These are phyloP conservation scores for Lepilemur ruficaudatus DNA, from an alignment of 2,797 vertebrate species.

Conservation along the genomic window DNA sequence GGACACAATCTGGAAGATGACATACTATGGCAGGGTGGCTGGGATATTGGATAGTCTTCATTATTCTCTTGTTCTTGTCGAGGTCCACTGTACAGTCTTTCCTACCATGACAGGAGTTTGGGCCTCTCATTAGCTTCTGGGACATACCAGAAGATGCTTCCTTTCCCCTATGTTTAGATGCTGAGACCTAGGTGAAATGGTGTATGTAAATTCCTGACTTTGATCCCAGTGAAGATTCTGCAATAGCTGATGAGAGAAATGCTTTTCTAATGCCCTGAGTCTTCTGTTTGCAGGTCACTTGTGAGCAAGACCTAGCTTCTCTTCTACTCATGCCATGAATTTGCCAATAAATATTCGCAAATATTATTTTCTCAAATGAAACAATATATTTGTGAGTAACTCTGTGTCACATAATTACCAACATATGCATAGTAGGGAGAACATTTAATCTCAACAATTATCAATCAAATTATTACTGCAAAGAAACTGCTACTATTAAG, in stretches of 20 bases:
- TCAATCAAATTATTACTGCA: background rate
- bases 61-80: background rate
- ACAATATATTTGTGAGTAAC: background rate
- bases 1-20: background rate
- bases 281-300: background rate
- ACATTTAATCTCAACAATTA: background rate
- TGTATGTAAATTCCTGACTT: background rate
- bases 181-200: background rate
- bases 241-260: background rate
- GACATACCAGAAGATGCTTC: background rate
- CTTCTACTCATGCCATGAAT: background rate
- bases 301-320: background rate
- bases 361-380: background rate
- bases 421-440: background rate
- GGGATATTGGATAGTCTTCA: background rate
- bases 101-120: background rate
- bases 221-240: background rate
- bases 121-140: background rate
- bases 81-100: background rate
- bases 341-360: background rate
- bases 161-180: background rate
- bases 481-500: background rate
- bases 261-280: background rate
- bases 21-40: background rate
- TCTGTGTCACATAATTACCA: background rate